Base-by-base conservation (phyloP, 2,113 vertebrate species). In the Azemiops feae region DNA sequence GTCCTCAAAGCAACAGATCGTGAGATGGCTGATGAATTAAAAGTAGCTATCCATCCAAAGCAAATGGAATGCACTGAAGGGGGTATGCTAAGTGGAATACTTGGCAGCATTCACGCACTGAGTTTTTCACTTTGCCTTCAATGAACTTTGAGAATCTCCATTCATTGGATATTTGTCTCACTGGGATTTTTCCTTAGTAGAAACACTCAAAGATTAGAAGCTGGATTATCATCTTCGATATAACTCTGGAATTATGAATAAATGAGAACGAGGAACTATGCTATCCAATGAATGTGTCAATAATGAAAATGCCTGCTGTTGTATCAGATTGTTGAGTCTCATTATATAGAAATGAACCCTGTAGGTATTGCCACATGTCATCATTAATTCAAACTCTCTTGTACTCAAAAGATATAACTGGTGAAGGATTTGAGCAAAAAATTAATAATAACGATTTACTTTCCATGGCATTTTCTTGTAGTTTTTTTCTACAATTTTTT, bases 201-300 rank as follows among this genome's bases (percentile, higher is more conserved):
- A 11, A 2, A 0, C 18, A 9, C 1, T 64, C 69, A 5, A 25
- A 2, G 20, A 39, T 0, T n/a, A 10, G 1, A 91, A 92, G 34
- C 9, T 52, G 7, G 0, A n/a, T 89, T 0, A 4, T 3, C 18
- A 60, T 57, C 11, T 85, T 34, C 27, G 3, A 52, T 16, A 60
- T 57, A 6, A 54, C 23, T 93, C 74, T 85, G 88, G 39, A 95
- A 94, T 95, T 97, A 96, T 88, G 93, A 94, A 91, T 53, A 94
- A 55, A 89, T 93, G 95, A 96, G 91, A 34, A 5, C 0, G 88
- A 88, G 90, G 92, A 94, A 91, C 94, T 95, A 93, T 94, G 93
- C 92, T 95, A 81, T 91, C 93, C 95, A 91, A 85, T 89, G 94
- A 95, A 96, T 94, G 92, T 94, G 94, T 95, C 95, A 95, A 95